These are phyloP conservation scores for Holcopasites calliopsidis DNA, from an alignment of 1,140 invertebrate genomes.

Conservation along the genomic window DNA sequence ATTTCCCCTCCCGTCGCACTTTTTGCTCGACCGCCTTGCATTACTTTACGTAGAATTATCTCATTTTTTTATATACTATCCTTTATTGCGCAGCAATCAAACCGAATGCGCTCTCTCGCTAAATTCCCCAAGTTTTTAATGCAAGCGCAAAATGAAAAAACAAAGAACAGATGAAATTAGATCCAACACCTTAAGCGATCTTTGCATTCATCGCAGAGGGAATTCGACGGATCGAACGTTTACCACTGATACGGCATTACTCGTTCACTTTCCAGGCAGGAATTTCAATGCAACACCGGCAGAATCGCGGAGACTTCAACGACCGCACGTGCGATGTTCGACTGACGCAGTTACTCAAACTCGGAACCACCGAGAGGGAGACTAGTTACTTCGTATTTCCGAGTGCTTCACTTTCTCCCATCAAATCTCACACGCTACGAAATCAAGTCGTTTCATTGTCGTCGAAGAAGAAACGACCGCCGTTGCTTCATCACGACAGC, in stretches of 20 bases:
- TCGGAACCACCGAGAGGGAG: neutral
- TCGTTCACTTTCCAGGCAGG: slow-evolving; percentile 1
- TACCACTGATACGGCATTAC: slow-evolving; percentile 7
- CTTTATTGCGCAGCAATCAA: neutral
- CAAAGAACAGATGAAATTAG: neutral
- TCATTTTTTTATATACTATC: no score
- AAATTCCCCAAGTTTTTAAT: neutral
- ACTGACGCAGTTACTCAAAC: slow-evolving; percentile 41
- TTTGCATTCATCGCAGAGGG: neutral
- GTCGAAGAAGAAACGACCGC: neutral
- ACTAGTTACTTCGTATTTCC: slow-evolving; percentile 22
- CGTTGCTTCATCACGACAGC: neutral
- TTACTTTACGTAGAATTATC: slow-evolving; percentile 7
- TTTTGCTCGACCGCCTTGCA: neutral
- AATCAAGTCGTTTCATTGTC: neutral
- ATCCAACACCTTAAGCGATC: neutral
- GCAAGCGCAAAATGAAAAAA: neutral
- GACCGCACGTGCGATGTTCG: slow-evolving; percentile 53
- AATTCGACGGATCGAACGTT: neutral
- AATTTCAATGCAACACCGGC: slow-evolving; percentile 21
- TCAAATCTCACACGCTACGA: neutral
- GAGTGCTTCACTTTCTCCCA: slow-evolving; percentile 49
- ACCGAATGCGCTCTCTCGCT: neutral
- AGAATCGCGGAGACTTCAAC: slow-evolving; percentile 51
- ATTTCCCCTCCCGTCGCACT: neutral